A percentile compares a stretch with the other conserved stretches of the same genome.
Conservation (phyloP, 2,113 vertebrate species). For the Cyanistes caeruleus region DNA sequence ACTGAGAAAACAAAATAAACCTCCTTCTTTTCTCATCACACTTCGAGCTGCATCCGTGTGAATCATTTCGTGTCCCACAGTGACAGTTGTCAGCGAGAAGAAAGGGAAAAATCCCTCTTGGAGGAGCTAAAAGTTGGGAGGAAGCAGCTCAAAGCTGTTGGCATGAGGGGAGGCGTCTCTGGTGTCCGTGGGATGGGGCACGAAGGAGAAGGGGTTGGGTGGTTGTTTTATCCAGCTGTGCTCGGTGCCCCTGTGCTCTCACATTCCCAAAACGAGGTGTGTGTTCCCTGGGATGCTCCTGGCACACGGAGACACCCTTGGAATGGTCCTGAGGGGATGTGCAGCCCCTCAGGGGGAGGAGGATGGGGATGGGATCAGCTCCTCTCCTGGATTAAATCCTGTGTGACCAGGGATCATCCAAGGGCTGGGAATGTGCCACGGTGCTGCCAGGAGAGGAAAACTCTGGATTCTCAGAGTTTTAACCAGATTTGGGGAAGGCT, state of each 20-base stretch:
- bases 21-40: too few species aligned
- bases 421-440: fast-evolving
- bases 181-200: fast-evolving
- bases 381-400: neutral
- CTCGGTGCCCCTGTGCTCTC: fast-evolving
- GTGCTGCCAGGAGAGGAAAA: fast-evolving
- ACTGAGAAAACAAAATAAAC: too few species aligned
- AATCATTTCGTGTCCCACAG: too few species aligned
- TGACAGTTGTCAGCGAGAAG: too few species aligned
- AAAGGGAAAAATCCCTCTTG: neutral
- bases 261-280: fast-evolving
- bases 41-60: too few species aligned
- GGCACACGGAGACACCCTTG: fast-evolving
- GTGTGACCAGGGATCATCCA: neutral
- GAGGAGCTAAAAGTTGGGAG: neutral
- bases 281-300: neutral
- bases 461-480: neutral
- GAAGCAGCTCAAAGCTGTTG: neutral
- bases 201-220: fast-evolving
- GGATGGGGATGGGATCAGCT: neutral
- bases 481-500: neutral
- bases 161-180: neutral
- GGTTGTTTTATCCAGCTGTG: neutral
- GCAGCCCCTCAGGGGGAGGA: neutral
- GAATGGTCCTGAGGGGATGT: neutral